Percentiles rank a stretch among this genome's conserved stretches.
phyloP scores from a whole-genome alignment of 2,888 invertebrate species.

The Entomobrya multifasciata region DNA sequence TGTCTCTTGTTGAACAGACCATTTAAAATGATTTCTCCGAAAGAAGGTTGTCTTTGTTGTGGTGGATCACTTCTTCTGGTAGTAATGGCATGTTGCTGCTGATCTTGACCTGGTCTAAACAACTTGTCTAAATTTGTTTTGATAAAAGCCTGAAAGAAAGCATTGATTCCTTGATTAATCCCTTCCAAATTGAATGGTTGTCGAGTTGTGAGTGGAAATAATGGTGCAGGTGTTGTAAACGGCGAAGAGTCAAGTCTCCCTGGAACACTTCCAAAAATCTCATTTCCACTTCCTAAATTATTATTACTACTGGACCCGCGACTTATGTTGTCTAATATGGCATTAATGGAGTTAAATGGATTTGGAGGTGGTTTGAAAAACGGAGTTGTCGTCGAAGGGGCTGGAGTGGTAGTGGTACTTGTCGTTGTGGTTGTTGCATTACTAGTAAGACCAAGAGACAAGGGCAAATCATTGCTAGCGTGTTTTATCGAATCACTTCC shows the following conservation, averaged over 20 bases:
- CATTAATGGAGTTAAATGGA: slow-evolving; percentile 68
- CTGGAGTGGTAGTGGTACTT: slow-evolving; percentile 40
- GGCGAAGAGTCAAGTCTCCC: slow-evolving; percentile 8
- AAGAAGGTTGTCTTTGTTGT: not conserved
- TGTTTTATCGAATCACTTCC: slow-evolving; percentile 56
- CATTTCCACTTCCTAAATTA: slow-evolving; percentile 26
- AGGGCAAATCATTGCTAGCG: not conserved
- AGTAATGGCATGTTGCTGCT: slow-evolving; percentile 40
- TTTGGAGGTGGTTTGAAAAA: not conserved
- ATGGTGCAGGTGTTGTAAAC: slow-evolving; percentile 39
- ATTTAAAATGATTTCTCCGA: slow-evolving; percentile 42
- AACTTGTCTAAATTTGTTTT: slow-evolving; percentile 63
- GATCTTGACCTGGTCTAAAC: slow-evolving; percentile 48
- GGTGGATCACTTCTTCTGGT: slow-evolving; percentile 42
- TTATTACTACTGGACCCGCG: slow-evolving; percentile 38
- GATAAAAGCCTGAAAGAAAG: slow-evolving; percentile 64
- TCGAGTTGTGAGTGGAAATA: slow-evolving; percentile 23
- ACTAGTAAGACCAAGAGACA: no score
- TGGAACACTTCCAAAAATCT: slow-evolving; percentile 56
- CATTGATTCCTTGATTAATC: slow-evolving; percentile 64
- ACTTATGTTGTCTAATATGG: slow-evolving; percentile 61
- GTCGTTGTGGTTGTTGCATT: not conserved
- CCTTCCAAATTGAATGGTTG: slow-evolving; percentile 63
- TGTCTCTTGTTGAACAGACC: slow-evolving; percentile 35
- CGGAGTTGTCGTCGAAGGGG: not conserved